A percentile compares a stretch with the other conserved stretches of the same genome.
phyloP scores from a whole-genome alignment of 2,113 vertebrate genomes.

The Ranitomeya variabilis region DNA sequence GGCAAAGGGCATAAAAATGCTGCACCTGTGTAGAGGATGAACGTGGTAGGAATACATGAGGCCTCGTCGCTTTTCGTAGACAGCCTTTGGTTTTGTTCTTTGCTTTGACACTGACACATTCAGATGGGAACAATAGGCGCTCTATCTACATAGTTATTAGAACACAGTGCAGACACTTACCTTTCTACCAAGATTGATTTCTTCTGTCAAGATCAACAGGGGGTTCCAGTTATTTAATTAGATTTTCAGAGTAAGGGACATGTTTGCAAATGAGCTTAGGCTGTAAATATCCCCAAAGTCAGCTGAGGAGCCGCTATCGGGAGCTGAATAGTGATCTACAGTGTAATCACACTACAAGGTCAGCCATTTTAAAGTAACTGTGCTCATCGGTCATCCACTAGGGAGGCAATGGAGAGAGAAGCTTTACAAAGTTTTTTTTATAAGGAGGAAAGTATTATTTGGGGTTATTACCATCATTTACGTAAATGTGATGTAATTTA shows the following conservation, averaged over 20 bases:
- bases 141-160: conserved; percentile 22
- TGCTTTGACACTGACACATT: conserved; percentile 28
- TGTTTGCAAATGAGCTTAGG: conserved; percentile 53
- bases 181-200: conserved; percentile 54
- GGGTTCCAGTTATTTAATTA: conserved; percentile 55
- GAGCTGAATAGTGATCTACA: conserved; percentile 15
- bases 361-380: conserved; percentile 27
- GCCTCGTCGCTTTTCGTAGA: not conserved
- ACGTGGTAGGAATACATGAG: not conserved
- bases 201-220: conserved; percentile 54
- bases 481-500: not conserved
- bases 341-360: conserved; percentile 33
- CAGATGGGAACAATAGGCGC: conserved; percentile 29
- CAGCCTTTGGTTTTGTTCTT: conserved; percentile 31
- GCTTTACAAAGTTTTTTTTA: not conserved
- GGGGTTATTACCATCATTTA: not conserved
- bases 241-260: conserved; percentile 50
- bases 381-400: not conserved
- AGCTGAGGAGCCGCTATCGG: conserved; percentile 33
- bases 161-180: conserved; percentile 46
- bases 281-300: conserved; percentile 44
- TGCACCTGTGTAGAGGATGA: not conserved
- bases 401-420: not conserved
- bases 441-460: not conserved
- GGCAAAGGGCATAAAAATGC: conserved; percentile 5